phyloP scores from a whole-genome alignment of 2,113 vertebrate species.

The Tursiops truncatus region DNA sequence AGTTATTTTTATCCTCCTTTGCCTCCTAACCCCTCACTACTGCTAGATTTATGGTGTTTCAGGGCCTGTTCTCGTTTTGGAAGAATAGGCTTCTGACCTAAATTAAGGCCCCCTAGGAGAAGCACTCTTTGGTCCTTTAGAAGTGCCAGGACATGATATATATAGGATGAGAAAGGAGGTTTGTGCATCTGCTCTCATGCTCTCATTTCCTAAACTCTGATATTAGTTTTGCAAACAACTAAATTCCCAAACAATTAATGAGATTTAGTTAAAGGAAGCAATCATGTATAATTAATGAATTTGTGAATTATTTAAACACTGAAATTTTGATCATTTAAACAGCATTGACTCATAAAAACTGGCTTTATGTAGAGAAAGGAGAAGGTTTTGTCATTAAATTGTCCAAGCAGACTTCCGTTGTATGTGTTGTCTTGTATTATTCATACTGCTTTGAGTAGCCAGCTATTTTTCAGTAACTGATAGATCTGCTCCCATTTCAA shows the following conservation, averaged over 20 bases:
- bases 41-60: constrained; percentile 50
- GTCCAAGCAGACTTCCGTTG: not conserved
- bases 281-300: constrained; percentile 60
- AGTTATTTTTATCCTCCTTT: constrained; percentile 62
- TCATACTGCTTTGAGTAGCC: not conserved
- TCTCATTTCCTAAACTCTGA: constrained; percentile 36
- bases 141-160: not conserved
- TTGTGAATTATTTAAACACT: constrained; percentile 62
- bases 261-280: constrained; percentile 58
- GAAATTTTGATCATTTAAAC: constrained; percentile 43
- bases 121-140: not conserved
- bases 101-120: not conserved
- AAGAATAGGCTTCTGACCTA: constrained; percentile 54
- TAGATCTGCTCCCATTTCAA: not conserved
- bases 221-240: constrained; percentile 70
- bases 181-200: not conserved
- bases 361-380: not conserved
- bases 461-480: not conserved
- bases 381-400: not conserved
- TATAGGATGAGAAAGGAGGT: not conserved
- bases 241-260: constrained; percentile 63
- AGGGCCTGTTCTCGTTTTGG: constrained; percentile 33
- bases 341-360: not conserved
- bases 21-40: not conserved
- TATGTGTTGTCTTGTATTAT: not conserved